Conservation (phyloP, 2,888 invertebrate genomes). For the Lycocerus yunnanus region DNA sequence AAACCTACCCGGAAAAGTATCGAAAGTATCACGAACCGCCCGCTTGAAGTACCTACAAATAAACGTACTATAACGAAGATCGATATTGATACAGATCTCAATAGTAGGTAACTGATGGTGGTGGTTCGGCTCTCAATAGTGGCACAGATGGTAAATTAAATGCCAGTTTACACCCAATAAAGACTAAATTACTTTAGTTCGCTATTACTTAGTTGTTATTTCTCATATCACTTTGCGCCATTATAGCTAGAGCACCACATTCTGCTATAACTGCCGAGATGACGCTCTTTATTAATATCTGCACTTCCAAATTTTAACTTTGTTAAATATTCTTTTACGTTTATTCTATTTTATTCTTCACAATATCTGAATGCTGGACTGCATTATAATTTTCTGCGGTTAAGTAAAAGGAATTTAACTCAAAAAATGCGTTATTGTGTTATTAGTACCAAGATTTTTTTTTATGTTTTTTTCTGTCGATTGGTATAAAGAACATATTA, state of each 20-base stretch:
- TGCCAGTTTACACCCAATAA: slow-evolving; percentile 36
- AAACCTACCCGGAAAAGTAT: slow-evolving; percentile 22
- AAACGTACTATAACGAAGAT: slow-evolving; percentile 29
- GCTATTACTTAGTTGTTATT: slow-evolving; percentile 32
- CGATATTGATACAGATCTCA: slow-evolving; percentile 32
- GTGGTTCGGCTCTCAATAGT: slow-evolving; percentile 23
- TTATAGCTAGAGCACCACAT: slow-evolving; percentile 12
- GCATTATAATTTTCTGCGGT: too few relatives aligned
- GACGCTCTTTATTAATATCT: slow-evolving; percentile 19
- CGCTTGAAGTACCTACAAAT: slow-evolving; percentile 11
- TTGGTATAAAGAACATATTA: too few relatives aligned
- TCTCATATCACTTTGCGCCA: slow-evolving; percentile 26
- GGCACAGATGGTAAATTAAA: slow-evolving; percentile 35
- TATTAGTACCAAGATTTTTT: too few relatives aligned
- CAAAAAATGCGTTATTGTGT: too few relatives aligned
- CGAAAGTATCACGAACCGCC: slow-evolving; percentile 23
- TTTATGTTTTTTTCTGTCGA: too few relatives aligned
- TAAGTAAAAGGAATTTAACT: too few relatives aligned
- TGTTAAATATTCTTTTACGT: slow-evolving; percentile 7
- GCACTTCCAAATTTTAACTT: slow-evolving; percentile 2
- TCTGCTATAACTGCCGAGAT: slow-evolving; percentile 12
- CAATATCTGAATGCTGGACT: neutral
- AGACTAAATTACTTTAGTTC: slow-evolving; percentile 35
- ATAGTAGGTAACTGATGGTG: slow-evolving; percentile 22
- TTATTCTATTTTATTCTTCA: neutral